Conservation (phyloP, 1,140 invertebrate genomes). For the Holcopasites calliopsidis region DNA sequence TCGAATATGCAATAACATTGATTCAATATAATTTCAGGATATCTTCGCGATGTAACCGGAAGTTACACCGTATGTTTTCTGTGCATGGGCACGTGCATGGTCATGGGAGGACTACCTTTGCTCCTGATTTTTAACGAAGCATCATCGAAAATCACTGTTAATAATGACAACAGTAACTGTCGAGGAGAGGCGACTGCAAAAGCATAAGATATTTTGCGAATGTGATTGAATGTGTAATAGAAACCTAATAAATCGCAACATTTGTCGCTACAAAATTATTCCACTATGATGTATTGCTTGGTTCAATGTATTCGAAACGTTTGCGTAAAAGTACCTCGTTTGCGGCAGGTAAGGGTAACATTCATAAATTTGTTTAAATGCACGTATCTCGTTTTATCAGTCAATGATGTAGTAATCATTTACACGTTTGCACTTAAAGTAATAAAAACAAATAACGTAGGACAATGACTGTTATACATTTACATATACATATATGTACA, state of each 20-base stretch:
- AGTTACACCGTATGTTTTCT: constrained; percentile 86
- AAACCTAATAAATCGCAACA: constrained; percentile 62
- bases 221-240: constrained; percentile 66
- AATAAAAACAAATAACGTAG: constrained; percentile 22
- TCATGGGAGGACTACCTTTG: constrained; percentile 84
- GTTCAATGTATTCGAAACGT: constrained; percentile 34
- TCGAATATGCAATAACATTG: neutral
- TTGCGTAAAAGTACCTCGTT: constrained; percentile 37
- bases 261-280: constrained; percentile 58
- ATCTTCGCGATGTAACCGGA: constrained; percentile 84
- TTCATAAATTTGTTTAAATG: constrained; percentile 40
- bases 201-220: constrained; percentile 65
- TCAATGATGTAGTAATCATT: constrained; percentile 12
- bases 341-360: constrained; percentile 43
- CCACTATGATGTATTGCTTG: constrained; percentile 44
- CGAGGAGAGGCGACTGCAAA: constrained; percentile 56
- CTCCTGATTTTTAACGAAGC: constrained; percentile 79
- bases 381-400: constrained; percentile 32
- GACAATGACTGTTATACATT: neutral
- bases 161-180: constrained; percentile 55
- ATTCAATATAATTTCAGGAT: constrained; percentile 77
- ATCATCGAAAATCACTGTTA: constrained; percentile 71
- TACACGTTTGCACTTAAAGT: constrained; percentile 18
- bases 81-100: constrained; percentile 88
- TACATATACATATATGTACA: neutral